Base-by-base conservation (phyloP, 2,113 vertebrate genomes). In the Thymallus thymallus region DNA sequence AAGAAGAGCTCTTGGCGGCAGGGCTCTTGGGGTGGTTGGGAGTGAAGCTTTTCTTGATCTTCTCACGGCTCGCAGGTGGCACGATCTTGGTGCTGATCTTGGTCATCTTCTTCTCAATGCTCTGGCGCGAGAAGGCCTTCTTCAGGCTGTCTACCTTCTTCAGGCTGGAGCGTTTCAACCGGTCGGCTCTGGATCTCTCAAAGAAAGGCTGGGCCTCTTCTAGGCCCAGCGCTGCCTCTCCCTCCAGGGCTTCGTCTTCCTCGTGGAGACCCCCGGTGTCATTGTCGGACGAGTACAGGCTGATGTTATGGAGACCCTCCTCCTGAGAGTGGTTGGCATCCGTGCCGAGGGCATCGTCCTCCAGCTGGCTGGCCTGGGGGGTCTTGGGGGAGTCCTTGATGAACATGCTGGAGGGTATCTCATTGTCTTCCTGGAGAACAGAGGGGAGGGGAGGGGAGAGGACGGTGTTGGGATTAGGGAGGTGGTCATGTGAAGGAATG, bases 121-220 rank as follows among this genome's bases (percentile, higher is more conserved):
- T 99, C 79, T 97, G 94, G 56, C 96, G 95, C 1, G 97, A 96
- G 87, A 99, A 99, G 0, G 95, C 98, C 85, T 96, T 99, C 88
- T 98, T 99, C 75, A 99, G 89, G 84, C 95, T 98, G 76, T 98
- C 96, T 0, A 99, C 97, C 82, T 98, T 99, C 89, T 93, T 96
- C 75, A 99, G 93, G 83, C 98, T 95, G 65, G 93, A 92, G 72
- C 96, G 94, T 80, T 98, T 98, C 71, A 99, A 93, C 76, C 88
- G 96, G 82, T 97, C 96, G 5, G 96, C 94, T 73, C 95, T 93
- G 0, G 94, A 93, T 82, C 95, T 93, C 82, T 95, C 96, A 5
- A 83, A 75, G 3, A 24, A 77, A 2, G 26, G 26, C 79, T 75
- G 93, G 22, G 95, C 92, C 0, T 91, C 88, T 10, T 64, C 78